Percentiles rank a stretch among this genome's conserved stretches.
phyloP scores from a whole-genome alignment of 2,888 invertebrate genomes.

The Trichopoda pennipes region DNA sequence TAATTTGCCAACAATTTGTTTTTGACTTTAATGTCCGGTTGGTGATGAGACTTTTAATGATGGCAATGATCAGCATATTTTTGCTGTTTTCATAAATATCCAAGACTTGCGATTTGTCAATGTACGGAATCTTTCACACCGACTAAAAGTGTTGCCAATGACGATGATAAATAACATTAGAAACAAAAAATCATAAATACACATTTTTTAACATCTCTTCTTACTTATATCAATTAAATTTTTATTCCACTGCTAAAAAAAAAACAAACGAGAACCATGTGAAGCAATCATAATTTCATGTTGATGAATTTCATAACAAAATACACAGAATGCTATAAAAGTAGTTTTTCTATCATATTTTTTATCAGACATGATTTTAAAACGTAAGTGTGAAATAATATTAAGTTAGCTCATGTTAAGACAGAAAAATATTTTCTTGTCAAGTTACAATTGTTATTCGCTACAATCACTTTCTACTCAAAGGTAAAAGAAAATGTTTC shows the following conservation, averaged over 20 bases:
- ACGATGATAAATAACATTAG: slow-evolving; percentile 60
- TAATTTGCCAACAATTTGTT: slow-evolving; percentile 46
- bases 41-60: background rate
- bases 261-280: slow-evolving; percentile 35
- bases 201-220: slow-evolving; percentile 12
- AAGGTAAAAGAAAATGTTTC: background rate
- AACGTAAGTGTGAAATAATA: slow-evolving; percentile 11
- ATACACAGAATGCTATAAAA: background rate
- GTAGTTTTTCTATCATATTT: slow-evolving; percentile 20
- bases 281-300: slow-evolving; percentile 60
- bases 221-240: slow-evolving; percentile 45
- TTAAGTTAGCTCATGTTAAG: slow-evolving; percentile 4
- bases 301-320: slow-evolving; percentile 44
- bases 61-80: background rate
- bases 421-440: background rate
- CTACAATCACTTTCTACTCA: background rate
- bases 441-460: background rate
- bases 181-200: slow-evolving; percentile 39
- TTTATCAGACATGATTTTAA: slow-evolving; percentile 27
- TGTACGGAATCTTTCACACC: slow-evolving; percentile 35
- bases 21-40: slow-evolving; percentile 1
- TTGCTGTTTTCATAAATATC: slow-evolving; percentile 22
- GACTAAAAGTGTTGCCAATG: slow-evolving; percentile 38
- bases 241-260: background rate
- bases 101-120: slow-evolving; percentile 37